These are phyloP conservation scores for Mactromeris polynyma DNA, from an alignment of 2,888 invertebrate species.

Conservation along the genomic window DNA sequence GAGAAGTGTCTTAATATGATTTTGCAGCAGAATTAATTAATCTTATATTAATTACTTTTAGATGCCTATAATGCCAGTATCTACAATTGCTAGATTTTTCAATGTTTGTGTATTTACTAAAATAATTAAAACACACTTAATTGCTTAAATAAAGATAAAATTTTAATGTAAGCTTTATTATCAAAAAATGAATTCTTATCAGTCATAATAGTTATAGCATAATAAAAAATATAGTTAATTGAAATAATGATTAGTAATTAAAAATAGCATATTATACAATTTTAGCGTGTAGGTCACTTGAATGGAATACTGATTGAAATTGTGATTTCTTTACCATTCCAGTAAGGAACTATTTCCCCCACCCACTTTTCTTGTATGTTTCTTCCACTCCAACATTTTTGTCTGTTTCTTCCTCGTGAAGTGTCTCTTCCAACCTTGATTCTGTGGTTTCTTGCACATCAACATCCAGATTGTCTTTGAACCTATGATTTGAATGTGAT, in stretches of 20 bases:
- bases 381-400: not conserved
- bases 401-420: not conserved
- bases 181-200: no score
- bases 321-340: not conserved
- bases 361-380: not conserved
- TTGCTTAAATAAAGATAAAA: not conserved
- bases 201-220: no score
- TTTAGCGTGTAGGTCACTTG: no score
- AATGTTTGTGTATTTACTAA: not conserved
- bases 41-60: not conserved
- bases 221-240: no score
- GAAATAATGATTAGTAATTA: no score
- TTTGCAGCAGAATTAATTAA: not conserved
- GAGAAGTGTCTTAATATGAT: not conserved
- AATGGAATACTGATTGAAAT: no score
- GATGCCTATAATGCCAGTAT: not conserved
- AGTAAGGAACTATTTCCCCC: not conserved
- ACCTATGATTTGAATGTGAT: not conserved
- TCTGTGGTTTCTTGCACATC: not conserved
- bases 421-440: not conserved
- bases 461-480: not conserved
- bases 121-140: not conserved
- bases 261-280: no score
- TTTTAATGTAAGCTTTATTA: no score
- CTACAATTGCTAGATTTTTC: not conserved